Conservation (phyloP, 2,797 vertebrate species). For the Pristis pectinata region DNA sequence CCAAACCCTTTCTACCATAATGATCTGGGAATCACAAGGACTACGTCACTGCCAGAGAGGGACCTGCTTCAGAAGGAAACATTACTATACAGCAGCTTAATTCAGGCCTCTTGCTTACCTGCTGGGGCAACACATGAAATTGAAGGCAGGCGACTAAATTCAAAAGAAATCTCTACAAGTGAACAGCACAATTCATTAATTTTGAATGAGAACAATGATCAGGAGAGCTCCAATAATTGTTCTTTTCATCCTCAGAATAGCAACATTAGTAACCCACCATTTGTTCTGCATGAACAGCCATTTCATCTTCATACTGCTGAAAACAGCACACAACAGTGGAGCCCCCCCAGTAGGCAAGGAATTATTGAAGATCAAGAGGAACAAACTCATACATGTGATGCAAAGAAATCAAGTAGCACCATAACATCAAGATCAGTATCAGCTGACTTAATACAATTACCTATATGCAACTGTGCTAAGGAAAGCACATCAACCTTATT, state of each 20-base stretch:
- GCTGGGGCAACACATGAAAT: slow-evolving; percentile 50
- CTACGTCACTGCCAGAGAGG: slow-evolving; percentile 74
- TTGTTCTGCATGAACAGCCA: slow-evolving; percentile 56
- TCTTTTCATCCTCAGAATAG: slow-evolving; percentile 66
- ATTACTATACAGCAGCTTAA: slow-evolving; percentile 78
- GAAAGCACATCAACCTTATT: slow-evolving; percentile 76
- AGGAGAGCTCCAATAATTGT: slow-evolving; percentile 66
- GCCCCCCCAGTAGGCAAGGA: slow-evolving; percentile 49
- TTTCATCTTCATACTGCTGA: slow-evolving; percentile 53
- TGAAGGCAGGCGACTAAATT: slow-evolving; percentile 52
- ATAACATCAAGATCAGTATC: slow-evolving; percentile 52
- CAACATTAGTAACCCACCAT: slow-evolving; percentile 49
- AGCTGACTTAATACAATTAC: slow-evolving; percentile 60
- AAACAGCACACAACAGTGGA: slow-evolving; percentile 58
- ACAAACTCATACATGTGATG: slow-evolving; percentile 50
- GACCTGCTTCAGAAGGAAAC: slow-evolving; percentile 79
- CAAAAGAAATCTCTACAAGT: slow-evolving; percentile 46
- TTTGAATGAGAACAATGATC: slow-evolving; percentile 64
- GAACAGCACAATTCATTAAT: slow-evolving; percentile 84
- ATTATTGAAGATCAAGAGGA: slow-evolving; percentile 59
- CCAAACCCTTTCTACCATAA: slow-evolving; percentile 75
- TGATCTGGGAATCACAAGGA: slow-evolving; percentile 71
- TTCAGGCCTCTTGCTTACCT: slow-evolving; percentile 55
- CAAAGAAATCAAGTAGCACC: slow-evolving; percentile 44
- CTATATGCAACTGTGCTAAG: slow-evolving; percentile 61